Evolutionary conservation across 2,113 vertebrate species (phyloP).

Genomic region (Hydrolagus affinis): DNA sequence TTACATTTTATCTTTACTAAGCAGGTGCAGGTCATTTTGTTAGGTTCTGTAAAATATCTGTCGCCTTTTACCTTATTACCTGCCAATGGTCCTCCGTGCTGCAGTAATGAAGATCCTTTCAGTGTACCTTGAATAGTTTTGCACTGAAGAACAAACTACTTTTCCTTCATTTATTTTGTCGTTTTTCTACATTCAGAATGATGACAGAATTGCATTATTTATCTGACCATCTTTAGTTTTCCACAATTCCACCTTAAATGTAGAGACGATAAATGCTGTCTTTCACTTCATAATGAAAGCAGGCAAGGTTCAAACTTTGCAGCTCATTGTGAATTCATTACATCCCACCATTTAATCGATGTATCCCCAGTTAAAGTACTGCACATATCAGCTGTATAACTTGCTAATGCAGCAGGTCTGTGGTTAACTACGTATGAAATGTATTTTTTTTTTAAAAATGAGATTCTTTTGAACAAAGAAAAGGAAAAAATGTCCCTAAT

Average conservation of each 20-base stretch:
- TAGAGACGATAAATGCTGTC: background rate
- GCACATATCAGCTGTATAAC: background rate
- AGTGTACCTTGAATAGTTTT: background rate
- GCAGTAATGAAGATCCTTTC: background rate
- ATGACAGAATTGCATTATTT: conserved; percentile 10
- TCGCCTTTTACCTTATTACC: background rate
- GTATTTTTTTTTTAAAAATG: background rate
- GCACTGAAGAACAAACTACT: background rate
- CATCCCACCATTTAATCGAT: background rate
- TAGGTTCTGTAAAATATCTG: background rate
- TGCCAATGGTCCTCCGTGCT: background rate
- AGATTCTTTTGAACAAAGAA: conserved; percentile 6
- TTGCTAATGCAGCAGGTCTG: background rate
- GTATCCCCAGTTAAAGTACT: background rate
- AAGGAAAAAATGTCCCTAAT: background rate
- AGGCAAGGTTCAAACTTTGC: background rate
- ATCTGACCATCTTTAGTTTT: background rate
- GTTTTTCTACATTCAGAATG: background rate
- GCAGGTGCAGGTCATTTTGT: background rate
- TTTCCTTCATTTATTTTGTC: background rate
- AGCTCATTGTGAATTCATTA: background rate
- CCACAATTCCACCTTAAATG: background rate
- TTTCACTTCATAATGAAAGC: background rate
- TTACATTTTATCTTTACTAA: conserved; percentile 24
- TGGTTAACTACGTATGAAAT: background rate